Evolutionary conservation across 2,888 invertebrate species (phyloP).

Genomic region (Sesia apiformis): DNA sequence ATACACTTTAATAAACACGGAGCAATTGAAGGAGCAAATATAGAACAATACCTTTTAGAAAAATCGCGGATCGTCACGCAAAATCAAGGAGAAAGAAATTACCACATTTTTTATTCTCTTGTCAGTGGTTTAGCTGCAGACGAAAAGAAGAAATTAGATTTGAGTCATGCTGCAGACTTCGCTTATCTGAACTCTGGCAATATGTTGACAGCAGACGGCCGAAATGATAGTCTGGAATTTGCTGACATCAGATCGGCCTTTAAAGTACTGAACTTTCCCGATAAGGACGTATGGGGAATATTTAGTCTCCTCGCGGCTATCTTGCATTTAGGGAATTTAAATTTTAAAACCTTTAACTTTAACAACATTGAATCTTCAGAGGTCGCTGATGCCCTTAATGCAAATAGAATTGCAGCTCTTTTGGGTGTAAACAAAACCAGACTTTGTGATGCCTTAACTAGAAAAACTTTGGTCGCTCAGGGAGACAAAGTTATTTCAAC

Average conservation of each 20-base stretch:
- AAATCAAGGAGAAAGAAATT: constrained; percentile 92
- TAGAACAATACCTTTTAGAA: constrained; percentile 95
- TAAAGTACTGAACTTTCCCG: constrained; percentile 90
- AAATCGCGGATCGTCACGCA: constrained; percentile 95
- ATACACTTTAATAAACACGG: constrained; percentile 89
- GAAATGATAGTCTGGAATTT: constrained; percentile 90
- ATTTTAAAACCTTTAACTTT: constrained; percentile 82
- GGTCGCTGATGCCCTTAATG: constrained; percentile 80
- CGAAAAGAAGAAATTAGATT: constrained; percentile 85
- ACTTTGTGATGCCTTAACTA: constrained; percentile 87
- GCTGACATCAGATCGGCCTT: constrained; percentile 93
- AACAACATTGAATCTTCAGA: constrained; percentile 93
- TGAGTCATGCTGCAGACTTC: constrained; percentile 83
- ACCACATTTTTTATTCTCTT: constrained; percentile 96
- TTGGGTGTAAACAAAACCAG: constrained; percentile 80
- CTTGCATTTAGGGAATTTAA: constrained; percentile 93
- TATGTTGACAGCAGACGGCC: constrained; percentile 83
- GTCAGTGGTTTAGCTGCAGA: constrained; percentile 86
- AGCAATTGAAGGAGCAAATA: constrained; percentile 92
- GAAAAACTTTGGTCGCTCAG: constrained; percentile 88
- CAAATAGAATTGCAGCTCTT: constrained; percentile 81
- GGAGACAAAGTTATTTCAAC: constrained; percentile 87
- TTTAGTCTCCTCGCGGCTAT: constrained; percentile 89
- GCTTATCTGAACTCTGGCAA: constrained; percentile 88
- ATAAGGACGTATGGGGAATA: constrained; percentile 89